Evolutionary conservation across 2,797 vertebrate species (phyloP), one percentile per base, ranked within the genome.

Genomic region (Microctenopoma steveboyesi): DNA sequence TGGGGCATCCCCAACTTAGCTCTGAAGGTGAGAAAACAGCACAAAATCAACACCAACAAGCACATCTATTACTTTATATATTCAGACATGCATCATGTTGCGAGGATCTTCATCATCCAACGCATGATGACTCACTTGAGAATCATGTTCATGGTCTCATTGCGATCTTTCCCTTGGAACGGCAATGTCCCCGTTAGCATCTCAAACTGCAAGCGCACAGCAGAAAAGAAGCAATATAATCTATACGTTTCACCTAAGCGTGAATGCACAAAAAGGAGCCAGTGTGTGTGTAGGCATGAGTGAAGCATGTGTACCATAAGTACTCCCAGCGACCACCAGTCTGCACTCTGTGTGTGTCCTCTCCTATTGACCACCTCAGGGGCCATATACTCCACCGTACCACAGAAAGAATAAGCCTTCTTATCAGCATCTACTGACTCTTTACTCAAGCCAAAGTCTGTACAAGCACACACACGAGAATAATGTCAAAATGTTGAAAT

Each of bases 141-240:
- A 75, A 99, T 99, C 97, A 99, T 98, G 93, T 97, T 99, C 97
- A 99, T 98, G 56, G 97, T 98, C 86, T 99, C 97, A 51, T 98
- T 98, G 83, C 97, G 94, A 89, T 98, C 97, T 94, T 98, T 98
- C 81, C 98, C 97, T 96, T 99, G 98, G 90, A 99, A 99, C 35
- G 97, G 97, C 83, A 99, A 92, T 16, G 97, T 98, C 88, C 98
- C 97, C 12, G 98, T 98, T 79, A 99, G 94, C 97, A 98, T 99
- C 92, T 99, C 97, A 94, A 98, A 99, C 97, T 99, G 88, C 67
- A 79, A 64, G 69, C 16, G 65, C 30, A 69, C 42, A 63, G 12
- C 1, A 5, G 25, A 46, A 43, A 16, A 65, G 57, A 57, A 14
- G 11, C 1, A 63, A 58, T 6, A 35, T 28, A 46, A 62, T 57